phyloP scores from a whole-genome alignment of 2,113 vertebrate species.

The Catharus minimus region DNA sequence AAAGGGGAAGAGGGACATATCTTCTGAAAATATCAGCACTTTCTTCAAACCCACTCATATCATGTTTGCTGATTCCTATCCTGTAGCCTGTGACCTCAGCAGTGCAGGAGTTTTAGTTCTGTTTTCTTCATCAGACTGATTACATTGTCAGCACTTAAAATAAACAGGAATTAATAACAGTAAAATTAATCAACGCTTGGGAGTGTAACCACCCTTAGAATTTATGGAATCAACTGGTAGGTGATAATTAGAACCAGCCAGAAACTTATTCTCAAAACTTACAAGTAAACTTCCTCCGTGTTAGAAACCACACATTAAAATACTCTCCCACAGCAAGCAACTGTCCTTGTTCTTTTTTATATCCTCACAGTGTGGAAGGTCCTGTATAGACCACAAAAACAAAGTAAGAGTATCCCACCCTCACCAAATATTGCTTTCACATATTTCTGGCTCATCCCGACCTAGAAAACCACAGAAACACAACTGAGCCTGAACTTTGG shows the following conservation, averaged over 20 bases:
- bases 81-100: conserved; percentile 22
- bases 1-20: conserved; percentile 35
- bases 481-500: not conserved
- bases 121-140: conserved; percentile 40
- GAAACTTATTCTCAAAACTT: conserved; percentile 17
- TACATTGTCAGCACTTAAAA: conserved; percentile 50
- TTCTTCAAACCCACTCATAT: conserved; percentile 23
- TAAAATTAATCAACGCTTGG: conserved; percentile 49
- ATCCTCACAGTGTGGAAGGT: not conserved
- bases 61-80: conserved; percentile 14
- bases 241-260: conserved; percentile 51
- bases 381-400: conserved; percentile 14
- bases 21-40: conserved; percentile 52
- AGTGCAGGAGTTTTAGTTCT: conserved; percentile 35
- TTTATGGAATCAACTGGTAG: conserved; percentile 18
- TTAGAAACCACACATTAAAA: conserved; percentile 32
- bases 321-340: not conserved
- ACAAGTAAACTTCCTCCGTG: not conserved
- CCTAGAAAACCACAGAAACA: conserved; percentile 25
- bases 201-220: not conserved
- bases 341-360: conserved; percentile 5
- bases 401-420: not conserved
- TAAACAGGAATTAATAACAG: conserved; percentile 48
- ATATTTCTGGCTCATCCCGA: conserved; percentile 29
- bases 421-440: conserved; percentile 47